These are phyloP conservation scores for Pyrocoelia pectoralis DNA, from an alignment of 2,888 invertebrate species.

Conservation along the genomic window DNA sequence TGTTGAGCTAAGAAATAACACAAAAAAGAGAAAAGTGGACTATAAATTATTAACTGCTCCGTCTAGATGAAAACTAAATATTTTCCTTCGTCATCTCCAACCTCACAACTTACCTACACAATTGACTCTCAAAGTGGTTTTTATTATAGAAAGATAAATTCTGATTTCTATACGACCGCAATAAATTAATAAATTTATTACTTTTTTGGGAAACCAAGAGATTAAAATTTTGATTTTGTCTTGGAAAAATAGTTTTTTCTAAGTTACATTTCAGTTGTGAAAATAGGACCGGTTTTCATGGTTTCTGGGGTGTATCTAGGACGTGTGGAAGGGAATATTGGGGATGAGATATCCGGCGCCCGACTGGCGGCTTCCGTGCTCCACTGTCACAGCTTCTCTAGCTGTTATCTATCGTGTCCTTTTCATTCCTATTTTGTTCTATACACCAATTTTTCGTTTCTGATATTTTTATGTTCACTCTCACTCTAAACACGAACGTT, in stretches of 20 bases:
- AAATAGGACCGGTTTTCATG: slow-evolving; percentile 32
- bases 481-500: too few relatives aligned
- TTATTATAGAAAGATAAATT: too few relatives aligned
- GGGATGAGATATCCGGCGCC: slow-evolving; percentile 50
- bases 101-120: neutral
- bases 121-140: too few relatives aligned
- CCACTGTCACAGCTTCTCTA: slow-evolving; percentile 40
- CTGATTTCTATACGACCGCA: too few relatives aligned
- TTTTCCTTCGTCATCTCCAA: neutral
- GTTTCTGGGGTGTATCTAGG: slow-evolving; percentile 33
- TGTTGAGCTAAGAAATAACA: slow-evolving; percentile 8
- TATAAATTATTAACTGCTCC: slow-evolving; percentile 1
- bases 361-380: slow-evolving; percentile 50
- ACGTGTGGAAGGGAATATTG: slow-evolving; percentile 39
- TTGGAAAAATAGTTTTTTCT: neutral
- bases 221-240: neutral
- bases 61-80: slow-evolving; percentile 2
- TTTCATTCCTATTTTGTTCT: slow-evolving; percentile 22
- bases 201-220: too few relatives aligned
- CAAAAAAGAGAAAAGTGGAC: neutral
- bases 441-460: slow-evolving; percentile 21
- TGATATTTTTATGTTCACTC: slow-evolving; percentile 23
- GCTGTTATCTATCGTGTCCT: slow-evolving; percentile 31
- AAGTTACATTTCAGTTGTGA: slow-evolving; percentile 30
- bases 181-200: too few relatives aligned